A percentile compares a stretch with the other conserved stretches of the same genome.
Evolutionary conservation across 2,797 vertebrate genomes (phyloP).

Genomic region (Leontopithecus rosalia): DNA sequence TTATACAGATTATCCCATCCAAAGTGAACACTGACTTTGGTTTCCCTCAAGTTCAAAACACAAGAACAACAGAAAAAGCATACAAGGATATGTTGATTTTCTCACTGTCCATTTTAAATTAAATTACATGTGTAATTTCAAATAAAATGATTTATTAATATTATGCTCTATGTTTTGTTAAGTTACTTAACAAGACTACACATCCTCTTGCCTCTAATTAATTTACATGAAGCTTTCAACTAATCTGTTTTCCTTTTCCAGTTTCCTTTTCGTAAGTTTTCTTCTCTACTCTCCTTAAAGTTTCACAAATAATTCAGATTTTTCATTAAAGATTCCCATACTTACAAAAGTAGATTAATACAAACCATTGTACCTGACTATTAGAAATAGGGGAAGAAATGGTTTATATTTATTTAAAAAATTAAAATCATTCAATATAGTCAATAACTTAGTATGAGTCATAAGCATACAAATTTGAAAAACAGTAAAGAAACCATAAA

Average conservation of each 20-base stretch:
- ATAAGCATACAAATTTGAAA: background rate
- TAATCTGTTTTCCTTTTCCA: slow-evolving; percentile 13
- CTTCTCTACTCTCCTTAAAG: background rate
- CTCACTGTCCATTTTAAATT: slow-evolving; percentile 36
- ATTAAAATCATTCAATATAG: background rate
- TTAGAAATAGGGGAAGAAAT: background rate
- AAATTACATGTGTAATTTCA: slow-evolving; percentile 28
- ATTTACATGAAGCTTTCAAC: background rate
- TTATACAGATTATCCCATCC: slow-evolving; percentile 3
- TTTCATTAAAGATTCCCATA: background rate
- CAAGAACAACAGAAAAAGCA: background rate
- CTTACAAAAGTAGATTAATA: background rate
- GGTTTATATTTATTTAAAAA: background rate
- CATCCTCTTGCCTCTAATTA: background rate
- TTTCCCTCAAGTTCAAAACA: slow-evolving; percentile 38
- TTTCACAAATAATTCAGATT: background rate
- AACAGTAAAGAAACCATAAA: background rate
- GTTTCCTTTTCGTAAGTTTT: background rate
- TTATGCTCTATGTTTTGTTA: background rate
- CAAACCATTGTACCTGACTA: background rate
- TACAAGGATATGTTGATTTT: background rate
- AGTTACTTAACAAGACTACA: background rate
- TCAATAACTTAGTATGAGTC: background rate
- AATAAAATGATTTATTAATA: background rate
- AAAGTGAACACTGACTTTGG: background rate